Percentiles rank a stretch among this genome's conserved stretches.
These are phyloP conservation scores for Aphis craccivora DNA, from an alignment of 1,140 invertebrate genomes.

Conservation along the genomic window DNA sequence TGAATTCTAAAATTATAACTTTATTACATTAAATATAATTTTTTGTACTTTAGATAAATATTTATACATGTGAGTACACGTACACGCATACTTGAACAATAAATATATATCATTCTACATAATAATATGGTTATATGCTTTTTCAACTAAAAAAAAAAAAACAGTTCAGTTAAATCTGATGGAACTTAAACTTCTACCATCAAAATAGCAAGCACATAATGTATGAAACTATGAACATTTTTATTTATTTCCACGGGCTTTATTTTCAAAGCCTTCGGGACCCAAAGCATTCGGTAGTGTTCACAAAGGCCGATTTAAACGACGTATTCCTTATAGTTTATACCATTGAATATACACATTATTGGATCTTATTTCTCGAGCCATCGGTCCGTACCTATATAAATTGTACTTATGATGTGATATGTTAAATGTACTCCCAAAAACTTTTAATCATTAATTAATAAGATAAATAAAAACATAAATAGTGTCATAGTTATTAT, in stretches of 20 bases:
- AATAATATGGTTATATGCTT: neutral
- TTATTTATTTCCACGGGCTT: conserved; percentile 16
- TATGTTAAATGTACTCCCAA: neutral
- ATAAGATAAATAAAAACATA: neutral
- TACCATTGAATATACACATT: neutral
- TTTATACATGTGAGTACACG: neutral
- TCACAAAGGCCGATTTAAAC: conserved; percentile 49
- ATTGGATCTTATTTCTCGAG: conserved; percentile 27
- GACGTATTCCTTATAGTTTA: neutral
- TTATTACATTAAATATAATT: neutral
- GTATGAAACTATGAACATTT: neutral
- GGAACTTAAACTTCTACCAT: neutral
- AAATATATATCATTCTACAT: neutral
- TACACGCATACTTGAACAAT: neutral
- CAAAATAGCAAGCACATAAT: neutral
- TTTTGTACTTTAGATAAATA: neutral
- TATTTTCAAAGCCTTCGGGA: conserved; percentile 37
- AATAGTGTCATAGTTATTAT: neutral
- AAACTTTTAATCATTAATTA: neutral
- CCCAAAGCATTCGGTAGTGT: neutral
- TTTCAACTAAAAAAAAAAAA: neutral
- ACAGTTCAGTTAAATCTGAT: conserved; percentile 21
- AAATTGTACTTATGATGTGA: neutral
- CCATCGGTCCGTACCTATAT: conserved; percentile 10
- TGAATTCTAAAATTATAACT: neutral